Conservation (phyloP, 1,140 invertebrate genomes). For the Coelopa frigida region DNA sequence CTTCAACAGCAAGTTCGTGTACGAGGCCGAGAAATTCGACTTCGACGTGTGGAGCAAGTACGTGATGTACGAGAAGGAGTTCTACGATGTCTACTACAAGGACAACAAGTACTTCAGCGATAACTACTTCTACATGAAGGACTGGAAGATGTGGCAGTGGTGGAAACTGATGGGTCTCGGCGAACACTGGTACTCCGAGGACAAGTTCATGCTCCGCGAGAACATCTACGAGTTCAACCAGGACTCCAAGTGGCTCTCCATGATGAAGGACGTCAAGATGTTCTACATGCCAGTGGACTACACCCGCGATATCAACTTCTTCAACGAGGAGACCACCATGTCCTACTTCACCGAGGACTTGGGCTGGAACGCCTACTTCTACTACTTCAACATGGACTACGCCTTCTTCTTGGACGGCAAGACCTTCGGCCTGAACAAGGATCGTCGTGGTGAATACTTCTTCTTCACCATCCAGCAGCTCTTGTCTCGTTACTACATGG, state of each 20-base stretch:
- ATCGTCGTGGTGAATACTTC: slow-evolving; percentile 57
- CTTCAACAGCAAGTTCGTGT: slow-evolving; percentile 51
- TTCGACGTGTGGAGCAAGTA: slow-evolving; percentile 32
- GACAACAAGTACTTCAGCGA: slow-evolving; percentile 41
- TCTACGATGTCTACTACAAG: slow-evolving; percentile 49
- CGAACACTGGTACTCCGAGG: slow-evolving; percentile 29
- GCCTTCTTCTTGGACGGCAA: slow-evolving; percentile 54
- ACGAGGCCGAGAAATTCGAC: slow-evolving; percentile 50
- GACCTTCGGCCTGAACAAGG: slow-evolving; percentile 45
- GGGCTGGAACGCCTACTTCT: slow-evolving; percentile 61
- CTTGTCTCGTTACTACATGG: slow-evolving; percentile 58
- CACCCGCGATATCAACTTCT: slow-evolving; percentile 45
- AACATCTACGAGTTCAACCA: slow-evolving; percentile 21
- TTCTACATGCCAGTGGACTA: slow-evolving; percentile 50
- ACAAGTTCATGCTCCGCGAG: slow-evolving; percentile 29
- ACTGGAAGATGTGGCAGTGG: slow-evolving; percentile 46
- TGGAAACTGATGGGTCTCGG: slow-evolving; percentile 41
- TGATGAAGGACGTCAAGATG: slow-evolving; percentile 21
- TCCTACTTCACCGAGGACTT: slow-evolving; percentile 68
- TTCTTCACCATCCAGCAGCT: slow-evolving; percentile 56
- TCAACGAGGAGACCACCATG: slow-evolving; percentile 55
- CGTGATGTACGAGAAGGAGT: slow-evolving; percentile 25
- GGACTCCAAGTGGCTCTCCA: slow-evolving; percentile 21
- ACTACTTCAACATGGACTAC: slow-evolving; percentile 55
- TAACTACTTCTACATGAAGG: slow-evolving; percentile 35